Evolutionary conservation across 2,888 invertebrate species (phyloP).

Genomic region (Caenorhabditis angaria): DNA sequence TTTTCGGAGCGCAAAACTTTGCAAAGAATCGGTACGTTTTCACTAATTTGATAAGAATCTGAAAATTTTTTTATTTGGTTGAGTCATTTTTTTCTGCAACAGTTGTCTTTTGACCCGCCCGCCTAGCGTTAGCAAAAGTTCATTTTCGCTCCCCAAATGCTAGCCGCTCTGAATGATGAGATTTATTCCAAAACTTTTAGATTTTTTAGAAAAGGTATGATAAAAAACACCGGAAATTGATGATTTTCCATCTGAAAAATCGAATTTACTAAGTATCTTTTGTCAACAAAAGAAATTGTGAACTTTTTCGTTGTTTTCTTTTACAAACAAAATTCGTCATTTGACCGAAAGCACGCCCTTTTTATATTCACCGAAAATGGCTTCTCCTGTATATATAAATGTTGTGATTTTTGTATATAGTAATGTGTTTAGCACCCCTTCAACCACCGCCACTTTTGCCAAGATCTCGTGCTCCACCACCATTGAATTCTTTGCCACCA

Average conservation of each 20-base stretch:
- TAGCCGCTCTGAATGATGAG: background rate
- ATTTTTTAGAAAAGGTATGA: background rate
- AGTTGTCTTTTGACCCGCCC: too few relatives aligned
- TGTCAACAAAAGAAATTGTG: too few relatives aligned
- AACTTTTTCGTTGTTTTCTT: background rate
- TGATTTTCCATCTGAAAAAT: too few relatives aligned
- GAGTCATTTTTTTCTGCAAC: too few relatives aligned
- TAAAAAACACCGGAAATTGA: too few relatives aligned
- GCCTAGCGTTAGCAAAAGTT: too few relatives aligned
- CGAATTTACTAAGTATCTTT: too few relatives aligned
- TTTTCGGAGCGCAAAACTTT: constrained; percentile 17
- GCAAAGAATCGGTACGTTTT: constrained; percentile 28
- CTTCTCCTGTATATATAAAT: background rate
- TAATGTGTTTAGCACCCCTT: constrained; percentile 32
- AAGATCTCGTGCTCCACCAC: constrained; percentile 9
- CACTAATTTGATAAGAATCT: background rate
- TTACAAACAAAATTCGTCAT: background rate
- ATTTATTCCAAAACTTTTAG: background rate
- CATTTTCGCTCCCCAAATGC: too few relatives aligned
- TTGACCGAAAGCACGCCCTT: background rate
- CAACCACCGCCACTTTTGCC: constrained; percentile 46
- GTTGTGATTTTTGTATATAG: background rate
- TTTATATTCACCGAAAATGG: background rate
- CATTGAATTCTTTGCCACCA: constrained; percentile 20
- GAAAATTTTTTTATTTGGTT: too few relatives aligned